phyloP scores from a whole-genome alignment of 2,888 invertebrate species.

The Pemphredon lugubris region DNA sequence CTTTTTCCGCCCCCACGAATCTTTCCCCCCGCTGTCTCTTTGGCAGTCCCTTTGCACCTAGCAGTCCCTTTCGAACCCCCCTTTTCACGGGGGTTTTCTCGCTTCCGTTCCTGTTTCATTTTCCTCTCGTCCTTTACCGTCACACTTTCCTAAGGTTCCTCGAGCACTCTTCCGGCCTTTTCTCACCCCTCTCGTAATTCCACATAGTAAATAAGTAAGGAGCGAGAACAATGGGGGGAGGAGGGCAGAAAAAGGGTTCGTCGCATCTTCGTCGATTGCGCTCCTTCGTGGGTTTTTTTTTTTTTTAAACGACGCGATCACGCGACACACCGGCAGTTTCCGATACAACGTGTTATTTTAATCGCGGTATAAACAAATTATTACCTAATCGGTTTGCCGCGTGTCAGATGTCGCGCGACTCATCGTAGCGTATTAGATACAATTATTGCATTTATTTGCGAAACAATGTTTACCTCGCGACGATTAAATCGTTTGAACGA shows the following conservation, averaged over 20 bases:
- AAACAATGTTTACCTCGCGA: too few species aligned
- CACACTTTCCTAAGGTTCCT: conserved; percentile 19
- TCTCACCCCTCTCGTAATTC: conserved; percentile 37
- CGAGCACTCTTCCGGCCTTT: conserved; percentile 21
- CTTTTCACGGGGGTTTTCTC: conserved; percentile 34
- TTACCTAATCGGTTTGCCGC: conserved; percentile 33
- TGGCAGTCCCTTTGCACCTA: conserved; percentile 35
- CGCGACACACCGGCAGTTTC: background rate
- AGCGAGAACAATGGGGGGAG: conserved; percentile 12
- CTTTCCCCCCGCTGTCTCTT: background rate
- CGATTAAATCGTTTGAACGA: too few species aligned
- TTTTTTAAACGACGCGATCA: background rate
- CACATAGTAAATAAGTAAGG: conserved; percentile 33
- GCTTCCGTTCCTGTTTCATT: conserved; percentile 27
- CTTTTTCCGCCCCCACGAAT: too few species aligned
- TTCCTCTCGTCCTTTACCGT: conserved; percentile 24
- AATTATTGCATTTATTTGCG: too few species aligned
- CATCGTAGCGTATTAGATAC: too few species aligned
- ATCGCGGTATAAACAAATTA: conserved; percentile 38
- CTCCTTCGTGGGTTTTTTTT: conserved; percentile 1
- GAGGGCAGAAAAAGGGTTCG: conserved; percentile 7
- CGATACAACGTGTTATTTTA: conserved; percentile 20
- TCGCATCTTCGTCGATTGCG: conserved; percentile 19
- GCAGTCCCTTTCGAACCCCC: conserved; percentile 20
- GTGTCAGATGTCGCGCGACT: too few species aligned